Evolutionary conservation across 2,113 vertebrate species (phyloP).

Genomic region (Chlorodrepanis virens): DNA sequence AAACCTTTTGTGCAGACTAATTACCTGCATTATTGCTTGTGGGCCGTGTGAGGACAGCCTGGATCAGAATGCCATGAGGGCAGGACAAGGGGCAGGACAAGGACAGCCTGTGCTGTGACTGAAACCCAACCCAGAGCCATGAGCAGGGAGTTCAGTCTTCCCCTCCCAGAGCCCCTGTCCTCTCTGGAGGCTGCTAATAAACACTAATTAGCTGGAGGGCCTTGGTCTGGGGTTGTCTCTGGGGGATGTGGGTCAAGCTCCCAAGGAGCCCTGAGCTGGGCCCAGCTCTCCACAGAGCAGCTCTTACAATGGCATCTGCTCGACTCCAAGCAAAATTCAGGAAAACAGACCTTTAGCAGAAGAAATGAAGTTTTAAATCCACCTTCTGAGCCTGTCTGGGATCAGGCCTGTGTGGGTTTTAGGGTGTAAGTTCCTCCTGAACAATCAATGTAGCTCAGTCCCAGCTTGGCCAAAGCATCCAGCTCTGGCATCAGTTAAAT

Average conservation of each 20-base stretch:
- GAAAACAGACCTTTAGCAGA: neutral
- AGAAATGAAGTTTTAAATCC: neutral
- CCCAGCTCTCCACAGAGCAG: neutral
- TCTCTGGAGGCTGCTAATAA: neutral
- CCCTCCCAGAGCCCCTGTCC: neutral
- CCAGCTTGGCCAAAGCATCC: slow-evolving; percentile 45
- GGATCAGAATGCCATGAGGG: neutral
- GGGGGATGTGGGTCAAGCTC: neutral
- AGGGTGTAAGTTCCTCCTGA: slow-evolving; percentile 13
- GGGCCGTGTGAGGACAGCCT: neutral
- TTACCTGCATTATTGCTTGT: neutral
- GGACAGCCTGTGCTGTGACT: neutral
- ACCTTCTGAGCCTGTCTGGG: neutral
- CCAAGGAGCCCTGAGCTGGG: neutral
- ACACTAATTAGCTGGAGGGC: neutral
- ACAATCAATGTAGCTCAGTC: slow-evolving; percentile 63
- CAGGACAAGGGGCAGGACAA: neutral
- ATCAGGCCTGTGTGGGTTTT: neutral
- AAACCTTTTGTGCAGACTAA: neutral
- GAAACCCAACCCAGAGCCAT: neutral
- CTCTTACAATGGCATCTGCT: neutral
- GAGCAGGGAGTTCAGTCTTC: neutral
- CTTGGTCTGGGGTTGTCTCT: neutral
- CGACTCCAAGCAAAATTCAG: neutral
- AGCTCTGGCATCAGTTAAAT: slow-evolving; percentile 69